Conservation (phyloP, 2,888 invertebrate genomes). For the Sinopyrophorus schimmeli region DNA sequence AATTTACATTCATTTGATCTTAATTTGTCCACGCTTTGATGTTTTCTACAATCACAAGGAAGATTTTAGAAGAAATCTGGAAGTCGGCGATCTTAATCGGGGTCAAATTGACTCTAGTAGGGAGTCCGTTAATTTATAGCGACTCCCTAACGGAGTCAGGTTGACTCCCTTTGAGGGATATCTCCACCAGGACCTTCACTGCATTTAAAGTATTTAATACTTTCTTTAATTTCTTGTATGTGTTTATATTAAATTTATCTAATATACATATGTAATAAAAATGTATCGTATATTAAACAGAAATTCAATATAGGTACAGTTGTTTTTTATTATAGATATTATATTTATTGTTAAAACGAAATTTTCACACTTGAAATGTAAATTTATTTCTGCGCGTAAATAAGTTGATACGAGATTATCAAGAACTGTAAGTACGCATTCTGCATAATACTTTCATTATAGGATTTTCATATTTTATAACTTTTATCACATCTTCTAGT, state of each 20-base stretch:
- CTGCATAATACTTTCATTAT: constrained; percentile 33
- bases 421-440: too few species aligned
- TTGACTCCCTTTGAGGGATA: constrained; percentile 85
- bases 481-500: constrained; percentile 31
- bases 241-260: too few species aligned
- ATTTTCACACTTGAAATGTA: too few species aligned
- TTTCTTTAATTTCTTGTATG: too few species aligned
- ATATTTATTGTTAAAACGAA: too few species aligned
- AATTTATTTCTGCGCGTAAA: too few species aligned
- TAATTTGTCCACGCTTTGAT: too few species aligned
- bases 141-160: constrained; percentile 98
- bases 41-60: too few species aligned
- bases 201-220: not conserved
- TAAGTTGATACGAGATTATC: too few species aligned
- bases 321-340: not conserved
- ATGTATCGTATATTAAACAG: not conserved
- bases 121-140: constrained; percentile 87
- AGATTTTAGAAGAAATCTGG: constrained; percentile 31
- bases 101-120: constrained; percentile 98
- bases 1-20: too few species aligned
- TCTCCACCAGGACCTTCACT: constrained; percentile 50
- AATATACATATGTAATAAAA: not conserved
- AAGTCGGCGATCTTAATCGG: constrained; percentile 66
- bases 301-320: not conserved
- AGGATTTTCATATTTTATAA: constrained; percentile 35